These are phyloP conservation scores for Lagopus muta DNA, from an alignment of 2,113 vertebrate species.

Conservation along the genomic window DNA sequence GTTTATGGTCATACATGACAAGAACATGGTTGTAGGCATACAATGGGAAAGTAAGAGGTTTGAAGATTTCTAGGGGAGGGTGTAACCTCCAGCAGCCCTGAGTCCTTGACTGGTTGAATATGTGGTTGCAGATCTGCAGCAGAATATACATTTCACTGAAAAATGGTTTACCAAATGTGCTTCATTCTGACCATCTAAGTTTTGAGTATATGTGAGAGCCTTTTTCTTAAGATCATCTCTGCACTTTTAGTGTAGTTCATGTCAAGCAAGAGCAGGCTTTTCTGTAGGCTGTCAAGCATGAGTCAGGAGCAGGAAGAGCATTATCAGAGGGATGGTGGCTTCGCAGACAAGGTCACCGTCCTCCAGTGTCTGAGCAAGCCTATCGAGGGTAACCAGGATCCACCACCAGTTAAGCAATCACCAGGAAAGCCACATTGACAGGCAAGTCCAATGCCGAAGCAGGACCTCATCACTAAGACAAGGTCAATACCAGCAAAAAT, in stretches of 20 bases:
- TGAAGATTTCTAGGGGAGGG: not conserved
- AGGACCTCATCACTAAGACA: not conserved
- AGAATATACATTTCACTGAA: not conserved
- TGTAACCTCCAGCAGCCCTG: not conserved
- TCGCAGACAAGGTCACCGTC: accelerated
- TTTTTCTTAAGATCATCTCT: not conserved
- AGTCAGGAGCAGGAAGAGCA: not conserved
- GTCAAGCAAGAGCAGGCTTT: not conserved
- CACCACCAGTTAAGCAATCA: not conserved
- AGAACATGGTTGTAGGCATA: not conserved
- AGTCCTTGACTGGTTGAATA: not conserved
- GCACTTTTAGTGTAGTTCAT: not conserved
- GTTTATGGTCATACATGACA: not conserved
- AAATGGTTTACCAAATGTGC: not conserved
- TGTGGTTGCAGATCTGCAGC: not conserved
- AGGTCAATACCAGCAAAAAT: not conserved
- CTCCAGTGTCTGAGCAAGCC: not conserved
- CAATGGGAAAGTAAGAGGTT: not conserved
- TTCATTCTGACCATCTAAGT: not conserved
- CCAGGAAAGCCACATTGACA: not conserved
- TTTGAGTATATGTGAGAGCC: not conserved
- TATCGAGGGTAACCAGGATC: not conserved
- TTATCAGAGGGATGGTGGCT: not conserved
- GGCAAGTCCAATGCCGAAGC: not conserved
- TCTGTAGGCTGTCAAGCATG: not conserved